Base-by-base conservation (phyloP, 2,888 invertebrate genomes). In the Pseudoips prasinana region DNA sequence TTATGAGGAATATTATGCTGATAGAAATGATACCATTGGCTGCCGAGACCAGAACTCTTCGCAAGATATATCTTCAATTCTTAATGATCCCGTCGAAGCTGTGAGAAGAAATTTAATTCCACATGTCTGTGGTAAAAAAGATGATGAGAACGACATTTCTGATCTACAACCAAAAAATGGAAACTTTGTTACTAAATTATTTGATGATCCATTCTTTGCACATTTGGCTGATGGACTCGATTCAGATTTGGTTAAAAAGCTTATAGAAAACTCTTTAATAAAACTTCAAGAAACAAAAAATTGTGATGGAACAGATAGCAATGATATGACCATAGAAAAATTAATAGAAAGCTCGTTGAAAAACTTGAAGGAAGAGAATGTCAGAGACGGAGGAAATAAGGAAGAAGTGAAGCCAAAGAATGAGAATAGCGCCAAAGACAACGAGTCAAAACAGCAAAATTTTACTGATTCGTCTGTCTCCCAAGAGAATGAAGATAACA, bases 21-120 rank as follows among this genome's bases (percentile, higher is more conserved):
- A 80, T 25, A 66, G 57, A 30, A 58, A 54, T 24, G 54, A 39
- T 39, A 42, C 36, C 11, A 48, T 48, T 47, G 53, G 52, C 25
- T 42, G 39, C 1, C 42, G 46, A 25, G 51, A 48, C 33, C 67
- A 52, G 24, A 53, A 52, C 33, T 41, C 40, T 10, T 47, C 56
- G 24, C 40, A 29, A 11, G 90, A 92, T 51, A 74, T 93, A 25
- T 78, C 89, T 29, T 89, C 90, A 46, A 89, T 93, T 44, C 66
- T 94, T 22, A 88, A 89, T 48, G 92, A 94, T 77, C 94, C 94
- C 0, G 94, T 94, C 5, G 94, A 94, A 89, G 94, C 94, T 8
- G 93, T 94, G 2, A 91, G 91, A 61, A 88, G 92, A 53, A 94
- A 94, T 74, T 83, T 94, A 46, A 92, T 94, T 60, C 94, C 94